Evolutionary conservation across 2,113 vertebrate species (phyloP), one percentile per base, ranked within the genome.

Genomic region (Alaudala cheleensis): DNA sequence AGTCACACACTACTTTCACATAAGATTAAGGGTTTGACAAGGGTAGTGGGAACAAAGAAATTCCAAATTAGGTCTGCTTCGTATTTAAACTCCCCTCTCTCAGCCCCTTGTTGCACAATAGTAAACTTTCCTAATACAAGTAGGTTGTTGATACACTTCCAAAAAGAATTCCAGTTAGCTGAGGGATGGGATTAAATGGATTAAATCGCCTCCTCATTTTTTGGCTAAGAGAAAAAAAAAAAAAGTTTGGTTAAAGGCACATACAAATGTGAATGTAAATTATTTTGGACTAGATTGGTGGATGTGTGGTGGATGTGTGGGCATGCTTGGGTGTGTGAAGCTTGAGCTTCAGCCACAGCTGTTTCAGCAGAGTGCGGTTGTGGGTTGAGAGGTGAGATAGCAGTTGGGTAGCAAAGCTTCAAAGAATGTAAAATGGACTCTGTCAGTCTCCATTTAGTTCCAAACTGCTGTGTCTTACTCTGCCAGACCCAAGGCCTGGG

Each of bases 11-110:
- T 88, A 83, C 64, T 94, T 96, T 93, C 85, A 39, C 71, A 71
- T 91, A 81, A 92, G 93, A 94, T 96, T 93, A 94, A 91, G 87
- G 47, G 47, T 93, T 95, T 92, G 81, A 92, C 58, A 88, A 92
- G 85, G 49, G 47, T 85, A 86, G 47, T 54, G 56, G 69, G 82
- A 96, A 95, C 94, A 97, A 96, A 96, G 90, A 92, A 94, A 95
- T 94, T 88, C 90, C 87, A 96, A 83, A 96, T 95, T 80, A 95
- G 86, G 67, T 83, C 51, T 94, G 79, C 51, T 80, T 70, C 2
- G 0, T 78, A 67, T 95, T 94, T 95, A 88, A 91, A 33, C 23
- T 54, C 51, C 37, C 26, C 64, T 94, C 31, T 88, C 67, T 7
- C 47, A 86, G 22, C 34, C 79, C 42, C 24, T 67, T 90, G 34